phyloP scores from a whole-genome alignment of 2,888 invertebrate species.

The Chalcosyrphus nemorum region DNA sequence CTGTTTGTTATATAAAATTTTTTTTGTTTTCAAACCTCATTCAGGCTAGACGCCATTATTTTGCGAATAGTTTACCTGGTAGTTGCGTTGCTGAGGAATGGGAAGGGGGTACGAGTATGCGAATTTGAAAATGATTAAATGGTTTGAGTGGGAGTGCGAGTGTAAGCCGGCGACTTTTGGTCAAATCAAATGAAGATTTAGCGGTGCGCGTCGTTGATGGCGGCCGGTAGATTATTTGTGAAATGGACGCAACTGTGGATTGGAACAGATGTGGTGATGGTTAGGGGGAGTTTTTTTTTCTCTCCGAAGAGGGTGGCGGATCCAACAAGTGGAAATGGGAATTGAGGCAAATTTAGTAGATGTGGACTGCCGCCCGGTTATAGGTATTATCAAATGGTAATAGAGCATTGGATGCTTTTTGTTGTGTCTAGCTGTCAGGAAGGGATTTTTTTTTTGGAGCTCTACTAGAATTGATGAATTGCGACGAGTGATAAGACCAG shows the following conservation, averaged over 20 bases:
- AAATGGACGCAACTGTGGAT: conserved; percentile 40
- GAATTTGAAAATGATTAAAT: conserved; percentile 55
- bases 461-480: conserved; percentile 51
- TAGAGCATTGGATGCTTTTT: conserved; percentile 7
- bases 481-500: conserved; percentile 27
- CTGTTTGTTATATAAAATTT: neutral
- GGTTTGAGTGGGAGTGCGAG: too few species aligned
- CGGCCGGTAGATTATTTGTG: conserved; percentile 63
- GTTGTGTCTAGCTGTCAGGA: conserved; percentile 14
- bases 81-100: too few species aligned
- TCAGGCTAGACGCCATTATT: conserved; percentile 69
- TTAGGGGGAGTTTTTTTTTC: neutral
- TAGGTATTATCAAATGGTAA: conserved; percentile 38
- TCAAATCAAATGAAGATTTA: conserved; percentile 72
- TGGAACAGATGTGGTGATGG: conserved; percentile 43
- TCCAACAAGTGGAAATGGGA: conserved; percentile 59
- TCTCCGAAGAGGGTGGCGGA: neutral
- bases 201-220: conserved; percentile 53
- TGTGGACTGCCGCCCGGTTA: too few species aligned
- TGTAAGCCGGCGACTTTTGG: conserved; percentile 48
- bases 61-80: conserved; percentile 47
- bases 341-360: conserved; percentile 18
- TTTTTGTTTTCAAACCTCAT: neutral
- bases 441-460: neutral
- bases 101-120: neutral